A percentile compares a stretch with the other conserved stretches of the same genome.
Evolutionary conservation across 2,797 vertebrate genomes (phyloP).

Genomic region (Thamnophis elegans): DNA sequence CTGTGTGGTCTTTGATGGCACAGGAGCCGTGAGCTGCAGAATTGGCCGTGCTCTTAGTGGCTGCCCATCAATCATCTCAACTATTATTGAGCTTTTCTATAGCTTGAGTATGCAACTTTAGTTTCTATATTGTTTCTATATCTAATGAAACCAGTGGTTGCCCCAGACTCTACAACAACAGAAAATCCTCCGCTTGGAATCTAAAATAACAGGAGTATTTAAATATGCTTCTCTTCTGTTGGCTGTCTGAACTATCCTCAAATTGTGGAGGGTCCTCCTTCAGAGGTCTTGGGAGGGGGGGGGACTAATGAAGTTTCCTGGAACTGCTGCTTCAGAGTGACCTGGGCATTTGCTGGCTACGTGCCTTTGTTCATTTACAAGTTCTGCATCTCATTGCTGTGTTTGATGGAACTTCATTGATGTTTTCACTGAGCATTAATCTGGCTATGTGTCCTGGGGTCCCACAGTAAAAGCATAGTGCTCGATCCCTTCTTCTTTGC

Average conservation of each 20-base stretch:
- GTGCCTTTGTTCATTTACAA: neutral
- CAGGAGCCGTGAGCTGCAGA: neutral
- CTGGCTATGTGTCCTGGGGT: neutral
- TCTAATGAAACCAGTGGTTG: neutral
- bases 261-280: neutral
- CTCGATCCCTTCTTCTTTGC: neutral
- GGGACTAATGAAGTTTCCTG: neutral
- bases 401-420: neutral
- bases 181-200: neutral
- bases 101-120: neutral
- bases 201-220: neutral
- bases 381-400: neutral
- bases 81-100: neutral
- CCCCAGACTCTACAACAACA: neutral
- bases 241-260: neutral
- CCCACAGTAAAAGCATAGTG: neutral
- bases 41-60: neutral
- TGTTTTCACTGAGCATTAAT: neutral
- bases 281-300: neutral
- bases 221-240: neutral
- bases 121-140: neutral
- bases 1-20: neutral
- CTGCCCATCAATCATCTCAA: neutral
- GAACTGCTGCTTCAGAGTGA: neutral
- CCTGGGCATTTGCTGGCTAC: neutral